Evolutionary conservation across 1,140 invertebrate species (phyloP), one percentile per base, ranked within the genome.

Genomic region (Drosophila teissieri): DNA sequence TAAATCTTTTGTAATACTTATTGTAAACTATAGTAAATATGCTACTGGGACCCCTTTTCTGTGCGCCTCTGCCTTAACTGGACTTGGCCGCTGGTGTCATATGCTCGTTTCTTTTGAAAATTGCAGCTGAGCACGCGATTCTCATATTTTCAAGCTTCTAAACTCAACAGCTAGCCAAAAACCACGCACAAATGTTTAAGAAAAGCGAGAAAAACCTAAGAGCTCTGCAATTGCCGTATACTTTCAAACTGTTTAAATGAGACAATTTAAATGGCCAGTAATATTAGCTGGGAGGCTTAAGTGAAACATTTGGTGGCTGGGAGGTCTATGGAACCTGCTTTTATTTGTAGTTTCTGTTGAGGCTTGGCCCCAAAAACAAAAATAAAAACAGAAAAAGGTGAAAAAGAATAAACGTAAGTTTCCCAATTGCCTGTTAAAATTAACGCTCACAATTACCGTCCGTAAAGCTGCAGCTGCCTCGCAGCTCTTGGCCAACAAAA

Each of bases 71-170:
- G 81, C 0, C 6, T 19, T 0, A 15, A 19, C 31, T 39, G 53
- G 7, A 42, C 40, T 22, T 67, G 55, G 73, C 51, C 27, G 19
- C 73, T 81, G 82, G 78, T 88, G 78, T 85, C 78, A 78, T 75
- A 78, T 70, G 54, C 14, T 72, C 61, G 55, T 58, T 55, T 78
- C 57, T 53, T 40, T 19, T 24, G 3, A 31, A 67, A 86, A 86
- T 86, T 88, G 60, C 44, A 68, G 83, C 79, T 72, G 52, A 79
- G 54, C 82, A 86, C 64, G 83, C 78, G 46, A 88, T 73, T 64
- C 53, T 65, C 49, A 51, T 52, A 37, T 69, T 42, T 57, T 12
- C 36, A 15, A 42, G 51, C 55, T 64, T 78, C 58, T 64, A 60
- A 52, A 48, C 63, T 57, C 45, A 37, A 40, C 57, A 51, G 27